These are phyloP conservation scores for Malurus splendens DNA, from an alignment of 2,797 vertebrate species.

Conservation along the genomic window DNA sequence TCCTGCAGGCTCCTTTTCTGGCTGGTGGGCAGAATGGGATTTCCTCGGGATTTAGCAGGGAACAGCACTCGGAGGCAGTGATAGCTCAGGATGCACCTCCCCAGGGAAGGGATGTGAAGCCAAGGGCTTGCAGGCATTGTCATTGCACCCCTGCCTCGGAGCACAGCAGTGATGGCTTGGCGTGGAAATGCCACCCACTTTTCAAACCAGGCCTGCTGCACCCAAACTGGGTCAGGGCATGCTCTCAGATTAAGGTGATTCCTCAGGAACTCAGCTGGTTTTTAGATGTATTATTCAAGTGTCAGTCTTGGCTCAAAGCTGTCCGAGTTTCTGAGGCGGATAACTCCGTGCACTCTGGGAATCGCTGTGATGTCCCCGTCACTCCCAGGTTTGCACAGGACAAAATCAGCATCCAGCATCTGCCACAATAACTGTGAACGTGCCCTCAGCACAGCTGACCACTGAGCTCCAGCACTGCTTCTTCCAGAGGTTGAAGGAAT, in stretches of 20 bases:
- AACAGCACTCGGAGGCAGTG: not conserved
- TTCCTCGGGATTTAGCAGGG: constrained; percentile 40
- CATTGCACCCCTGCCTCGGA: not conserved
- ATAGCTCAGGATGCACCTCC: not conserved
- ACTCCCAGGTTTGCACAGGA: fast-evolving
- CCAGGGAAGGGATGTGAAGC: not conserved
- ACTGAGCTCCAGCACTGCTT: fast-evolving
- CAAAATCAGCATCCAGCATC: not conserved
- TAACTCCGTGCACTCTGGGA: fast-evolving
- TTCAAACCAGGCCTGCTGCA: not conserved
- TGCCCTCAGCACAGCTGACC: not conserved
- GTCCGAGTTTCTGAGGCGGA: fast-evolving
- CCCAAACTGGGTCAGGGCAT: not conserved
- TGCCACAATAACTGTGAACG: not conserved
- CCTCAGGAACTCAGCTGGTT: not conserved
- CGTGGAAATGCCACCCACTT: not conserved
- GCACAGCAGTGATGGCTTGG: not conserved
- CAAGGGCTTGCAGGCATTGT: not conserved
- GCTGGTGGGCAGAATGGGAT: constrained; percentile 34
- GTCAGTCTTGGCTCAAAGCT: not conserved
- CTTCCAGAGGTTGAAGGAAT: fast-evolving
- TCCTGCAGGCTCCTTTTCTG: constrained; percentile 25
- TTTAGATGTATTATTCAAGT: not conserved
- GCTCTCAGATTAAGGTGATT: not conserved
- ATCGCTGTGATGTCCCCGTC: not conserved